phyloP scores from a whole-genome alignment of 2,113 vertebrate genomes.

The Rhinichthys klamathensis region DNA sequence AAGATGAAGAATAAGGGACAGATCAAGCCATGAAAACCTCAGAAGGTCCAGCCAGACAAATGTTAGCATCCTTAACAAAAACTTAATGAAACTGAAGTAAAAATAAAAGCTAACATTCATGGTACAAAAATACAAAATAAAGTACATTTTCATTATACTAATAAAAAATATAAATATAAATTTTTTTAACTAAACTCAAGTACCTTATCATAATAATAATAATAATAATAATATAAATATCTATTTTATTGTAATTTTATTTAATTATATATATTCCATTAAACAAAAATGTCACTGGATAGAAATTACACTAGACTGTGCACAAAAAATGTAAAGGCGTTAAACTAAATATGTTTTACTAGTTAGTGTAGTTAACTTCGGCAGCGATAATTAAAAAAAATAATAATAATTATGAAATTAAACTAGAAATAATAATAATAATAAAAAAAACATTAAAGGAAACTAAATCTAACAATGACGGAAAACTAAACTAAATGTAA shows the following conservation, averaged over 20 bases:
- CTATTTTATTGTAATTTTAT: neutral
- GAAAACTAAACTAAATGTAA: too few relatives aligned
- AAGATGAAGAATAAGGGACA: neutral
- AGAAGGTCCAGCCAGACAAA: neutral
- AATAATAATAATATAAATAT: neutral
- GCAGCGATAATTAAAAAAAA: too few relatives aligned
- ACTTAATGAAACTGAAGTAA: neutral
- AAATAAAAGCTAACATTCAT: neutral
- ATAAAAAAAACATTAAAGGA: too few relatives aligned
- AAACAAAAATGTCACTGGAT: neutral
- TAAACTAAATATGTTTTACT: too few relatives aligned
- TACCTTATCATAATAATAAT: too few relatives aligned
- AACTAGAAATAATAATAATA: too few relatives aligned
- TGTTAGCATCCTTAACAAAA: neutral
- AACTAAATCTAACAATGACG: too few relatives aligned
- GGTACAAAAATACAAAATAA: neutral
- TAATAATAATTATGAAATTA: too few relatives aligned
- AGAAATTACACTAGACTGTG: neutral
- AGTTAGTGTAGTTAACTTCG: too few relatives aligned
- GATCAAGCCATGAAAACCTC: neutral
- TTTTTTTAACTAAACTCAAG: too few relatives aligned
- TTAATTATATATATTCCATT: neutral
- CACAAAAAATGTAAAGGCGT: too few relatives aligned
- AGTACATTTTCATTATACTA: neutral
- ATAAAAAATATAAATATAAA: neutral